Evolutionary conservation across 2,888 invertebrate species (phyloP).

Genomic region (Bedellia somnulentella): DNA sequence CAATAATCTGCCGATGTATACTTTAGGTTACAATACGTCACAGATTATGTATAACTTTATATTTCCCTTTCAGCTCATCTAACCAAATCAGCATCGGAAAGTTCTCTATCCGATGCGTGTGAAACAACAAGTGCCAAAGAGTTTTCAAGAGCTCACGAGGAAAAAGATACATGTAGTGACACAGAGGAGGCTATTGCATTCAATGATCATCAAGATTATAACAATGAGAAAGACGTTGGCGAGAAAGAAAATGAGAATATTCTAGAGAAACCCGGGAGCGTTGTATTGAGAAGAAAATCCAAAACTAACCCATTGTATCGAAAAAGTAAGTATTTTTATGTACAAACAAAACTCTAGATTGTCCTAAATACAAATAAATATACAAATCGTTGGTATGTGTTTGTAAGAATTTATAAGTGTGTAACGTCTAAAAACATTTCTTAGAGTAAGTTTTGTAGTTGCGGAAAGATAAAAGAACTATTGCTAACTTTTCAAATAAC

Average conservation of each 20-base stretch:
- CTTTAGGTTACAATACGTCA: too few species aligned
- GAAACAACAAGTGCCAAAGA: conserved; percentile 69
- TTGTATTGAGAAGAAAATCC: conserved; percentile 64
- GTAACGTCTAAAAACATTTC: too few species aligned
- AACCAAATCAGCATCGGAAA: conserved; percentile 85
- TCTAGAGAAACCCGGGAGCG: conserved; percentile 51
- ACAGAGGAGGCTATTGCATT: conserved; percentile 14
- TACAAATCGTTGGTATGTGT: too few species aligned
- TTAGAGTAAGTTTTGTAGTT: too few species aligned
- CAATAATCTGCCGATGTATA: too few species aligned
- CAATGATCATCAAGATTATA: conserved; percentile 25
- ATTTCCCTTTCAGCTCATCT: conserved; percentile 48
- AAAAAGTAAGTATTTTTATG: conserved; percentile 63
- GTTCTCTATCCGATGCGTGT: conserved; percentile 79
- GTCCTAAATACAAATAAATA: too few species aligned
- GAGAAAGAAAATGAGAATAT: conserved; percentile 19
- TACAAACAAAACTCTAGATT: too few species aligned
- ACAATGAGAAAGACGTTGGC: conserved; percentile 30
- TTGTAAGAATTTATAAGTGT: too few species aligned
- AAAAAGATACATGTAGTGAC: conserved; percentile 73
- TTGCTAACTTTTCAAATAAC: too few species aligned
- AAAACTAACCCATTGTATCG: conserved; percentile 68
- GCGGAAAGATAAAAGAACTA: too few species aligned
- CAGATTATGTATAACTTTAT: too few species aligned
- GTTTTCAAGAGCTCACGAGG: conserved; percentile 69